Evolutionary conservation across 1,140 invertebrate species (phyloP), one percentile per base, ranked within the genome.

Genomic region (Lucilia cuprina): DNA sequence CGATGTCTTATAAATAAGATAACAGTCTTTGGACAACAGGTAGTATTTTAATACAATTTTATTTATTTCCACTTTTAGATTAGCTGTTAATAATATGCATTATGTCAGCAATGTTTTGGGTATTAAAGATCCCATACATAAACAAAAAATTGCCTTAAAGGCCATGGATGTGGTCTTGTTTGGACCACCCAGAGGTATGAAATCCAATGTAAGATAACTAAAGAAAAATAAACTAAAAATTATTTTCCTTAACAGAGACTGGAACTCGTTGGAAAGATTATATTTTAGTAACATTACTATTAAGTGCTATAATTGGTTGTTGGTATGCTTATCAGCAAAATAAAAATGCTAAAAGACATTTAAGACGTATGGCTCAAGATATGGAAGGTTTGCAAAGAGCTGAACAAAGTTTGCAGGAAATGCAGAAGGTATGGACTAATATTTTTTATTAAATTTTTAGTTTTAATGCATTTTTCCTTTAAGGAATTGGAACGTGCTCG

Each of bases 131-230:
- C 96, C 96, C 17, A 98, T 98, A 87, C 97, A 99, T 91, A 98
- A 97, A 90, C 97, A 98, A 93, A 99, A 99, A 92, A 95, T 99
- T 83, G 97, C 5, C 92, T 99, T 34, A 99, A 99, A 92, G 12
- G 98, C 98, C 55, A 98, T 98, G 96, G 98, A 99, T 92, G 96
- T 98, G 84, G 98, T 99, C 10, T 92, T 99, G 12, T 99, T 99
- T 93, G 98, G 98, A 74, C 96, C 97, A 83, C 97, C 98, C n/a
- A 98, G 98, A 95, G 96, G 97, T 98, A 94, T 91, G 88, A 85
- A 35, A n/a, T n/a, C n/a, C n/a, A n/a, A n/a, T n/a, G n/a, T n/a
- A n/a, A n/a, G n/a, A n/a, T n/a, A n/a, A n/a, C n/a, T n/a, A 13
- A 55, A 47, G 19, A 82, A 35, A 34, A 9, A 41, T 34, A 35